Evolutionary conservation across 2,797 vertebrate genomes (phyloP), one percentile per base, ranked within the genome.

Genomic region (Pygocentrus nattereri): DNA sequence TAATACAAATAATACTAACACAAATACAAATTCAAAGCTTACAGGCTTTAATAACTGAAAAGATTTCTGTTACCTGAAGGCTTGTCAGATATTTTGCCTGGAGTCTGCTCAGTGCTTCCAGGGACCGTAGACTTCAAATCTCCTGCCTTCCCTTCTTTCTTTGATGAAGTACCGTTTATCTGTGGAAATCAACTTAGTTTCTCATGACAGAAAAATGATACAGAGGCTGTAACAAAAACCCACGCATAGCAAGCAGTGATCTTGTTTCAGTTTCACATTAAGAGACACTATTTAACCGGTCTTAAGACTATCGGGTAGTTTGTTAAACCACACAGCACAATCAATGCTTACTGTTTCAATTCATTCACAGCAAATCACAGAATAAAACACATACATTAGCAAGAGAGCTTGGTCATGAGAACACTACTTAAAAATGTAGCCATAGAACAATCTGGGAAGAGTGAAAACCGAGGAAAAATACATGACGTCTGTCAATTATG

Each of bases 161-260:
- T 84, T 44, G 49, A 72, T 15, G 85, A 44, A 81, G 73, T 84
- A 54, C 78, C 50, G 2, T 85, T 91, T 49, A 85, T 86, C 93
- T 94, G 15, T 6, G 21, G 12, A 72, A 3, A 13, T 47, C 27
- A 25, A n/a, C 10, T 21, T 64, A 5, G 56, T n/a, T 34, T 41
- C 31, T 76, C 49, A 59, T 59, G 3, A 30, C 38, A 31, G 65
- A 13, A 62, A 5, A 7, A 18, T 44, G 25, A 41, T 16, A 47
- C 19, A 12, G 11, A 23, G 2, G 6, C 38, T 31, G 12, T 18
- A 6, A 49, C 31, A 13, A 25, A 27, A 5, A 25, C 27, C 3
- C 13, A 27, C 27, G n/a, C 52, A 47, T 7, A 54, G 4, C 56
- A 64, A 49, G 25, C 59, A 67, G 10, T 18, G 50, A 31, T 2